These are phyloP conservation scores for Suncus etruscus DNA, from an alignment of 2,113 vertebrate genomes.

Conservation along the genomic window DNA sequence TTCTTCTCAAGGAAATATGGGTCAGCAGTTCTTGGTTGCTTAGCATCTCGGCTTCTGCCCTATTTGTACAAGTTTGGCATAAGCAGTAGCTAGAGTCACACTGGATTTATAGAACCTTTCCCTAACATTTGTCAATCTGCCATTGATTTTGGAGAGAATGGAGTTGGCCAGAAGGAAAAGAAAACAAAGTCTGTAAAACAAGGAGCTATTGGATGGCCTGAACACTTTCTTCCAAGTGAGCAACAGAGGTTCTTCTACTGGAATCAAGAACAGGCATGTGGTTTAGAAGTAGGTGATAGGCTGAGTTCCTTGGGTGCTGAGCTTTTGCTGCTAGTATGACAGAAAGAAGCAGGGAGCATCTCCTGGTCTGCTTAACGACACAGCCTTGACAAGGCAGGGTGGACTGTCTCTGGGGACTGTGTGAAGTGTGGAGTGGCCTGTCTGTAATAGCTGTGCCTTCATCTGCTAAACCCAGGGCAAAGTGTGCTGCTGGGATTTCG, in stretches of 20 bases:
- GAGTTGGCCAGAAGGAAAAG: background rate
- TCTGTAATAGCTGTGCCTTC: slow-evolving; percentile 46
- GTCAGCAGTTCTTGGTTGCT: background rate
- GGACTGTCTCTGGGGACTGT: slow-evolving; percentile 41
- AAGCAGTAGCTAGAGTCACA: background rate
- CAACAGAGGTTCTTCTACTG: slow-evolving; percentile 73
- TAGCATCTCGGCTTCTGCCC: slow-evolving; percentile 1
- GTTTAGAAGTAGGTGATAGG: slow-evolving; percentile 76
- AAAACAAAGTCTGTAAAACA: slow-evolving; percentile 8
- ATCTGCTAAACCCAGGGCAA: slow-evolving; percentile 59
- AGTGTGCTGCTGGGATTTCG: slow-evolving; percentile 58
- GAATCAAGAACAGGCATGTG: slow-evolving; percentile 76
- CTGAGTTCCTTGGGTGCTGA: slow-evolving; percentile 64
- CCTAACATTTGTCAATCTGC: slow-evolving; percentile 1
- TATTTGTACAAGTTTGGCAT: background rate
- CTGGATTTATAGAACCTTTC: slow-evolving; percentile 15
- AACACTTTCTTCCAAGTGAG: slow-evolving; percentile 40
- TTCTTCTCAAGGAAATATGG: background rate
- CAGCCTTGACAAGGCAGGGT: slow-evolving; percentile 61
- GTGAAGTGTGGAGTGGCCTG: slow-evolving; percentile 58
- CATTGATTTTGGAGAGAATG: slow-evolving; percentile 15
- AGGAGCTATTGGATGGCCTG: background rate
- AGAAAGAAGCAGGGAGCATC: slow-evolving; percentile 55
- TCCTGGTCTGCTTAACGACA: slow-evolving; percentile 74
- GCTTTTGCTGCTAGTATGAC: slow-evolving; percentile 67